Conservation (phyloP, 92 coral and sea anemone genomes). For the Actinernus sp. region DNA sequence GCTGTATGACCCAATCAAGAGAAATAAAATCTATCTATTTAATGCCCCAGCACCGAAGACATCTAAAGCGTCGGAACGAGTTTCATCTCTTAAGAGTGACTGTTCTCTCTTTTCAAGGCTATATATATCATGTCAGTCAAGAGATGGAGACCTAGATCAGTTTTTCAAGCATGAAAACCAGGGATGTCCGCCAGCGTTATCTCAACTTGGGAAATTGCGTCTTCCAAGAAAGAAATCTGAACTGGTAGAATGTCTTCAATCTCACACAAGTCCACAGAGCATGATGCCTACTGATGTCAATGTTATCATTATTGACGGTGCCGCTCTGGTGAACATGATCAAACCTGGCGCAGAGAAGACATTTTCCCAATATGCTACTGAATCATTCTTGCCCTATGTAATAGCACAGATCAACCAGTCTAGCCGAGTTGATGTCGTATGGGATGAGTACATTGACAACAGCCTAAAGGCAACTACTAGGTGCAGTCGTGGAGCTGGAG, state of each 20-base stretch:
- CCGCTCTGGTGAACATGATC: conserved; percentile 58
- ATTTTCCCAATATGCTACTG: conserved; percentile 41
- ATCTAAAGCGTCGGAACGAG: conserved; percentile 30
- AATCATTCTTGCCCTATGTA: conserved; percentile 58
- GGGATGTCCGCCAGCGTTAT: conserved; percentile 63
- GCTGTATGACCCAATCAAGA: conserved; percentile 39
- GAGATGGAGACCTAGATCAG: conserved; percentile 69
- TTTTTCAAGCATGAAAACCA: conserved; percentile 70
- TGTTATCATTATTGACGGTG: conserved; percentile 44
- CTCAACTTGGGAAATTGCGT: conserved; percentile 63
- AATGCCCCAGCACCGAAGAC: conserved; percentile 32
- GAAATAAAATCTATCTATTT: conserved; percentile 20
- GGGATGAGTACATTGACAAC: conserved; percentile 57
- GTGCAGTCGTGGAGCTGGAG: conserved; percentile 26
- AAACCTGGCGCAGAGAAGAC: conserved; percentile 43
- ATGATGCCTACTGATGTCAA: conserved; percentile 12
- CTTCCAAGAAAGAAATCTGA: conserved; percentile 65
- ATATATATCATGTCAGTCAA: conserved; percentile 44
- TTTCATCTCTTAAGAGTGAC: conserved; percentile 49
- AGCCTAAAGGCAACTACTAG: conserved; percentile 65
- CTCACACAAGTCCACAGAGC: conserved; percentile 27
- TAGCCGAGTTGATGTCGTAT: conserved; percentile 61
- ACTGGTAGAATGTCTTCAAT: conserved; percentile 43
- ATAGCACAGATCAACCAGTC: conserved; percentile 40
- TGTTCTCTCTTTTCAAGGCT: conserved; percentile 43